Conservation (phyloP, 37 sponge, comb jelly and placozoan species). For the Axinella damicornis region DNA sequence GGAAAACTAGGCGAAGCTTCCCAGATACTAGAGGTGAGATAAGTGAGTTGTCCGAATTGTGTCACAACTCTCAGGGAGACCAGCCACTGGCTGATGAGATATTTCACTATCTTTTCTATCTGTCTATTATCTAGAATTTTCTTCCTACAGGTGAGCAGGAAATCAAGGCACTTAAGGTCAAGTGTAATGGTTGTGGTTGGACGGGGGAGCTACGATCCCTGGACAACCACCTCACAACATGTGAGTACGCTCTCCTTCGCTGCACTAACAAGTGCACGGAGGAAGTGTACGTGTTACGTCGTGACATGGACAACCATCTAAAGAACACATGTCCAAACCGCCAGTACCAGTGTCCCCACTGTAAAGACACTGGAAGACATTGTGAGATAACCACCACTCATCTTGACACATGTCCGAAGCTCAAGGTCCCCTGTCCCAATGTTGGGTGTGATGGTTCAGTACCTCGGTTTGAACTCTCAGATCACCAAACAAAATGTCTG, state of each 20-base stretch:
- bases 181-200: conserved; percentile 33
- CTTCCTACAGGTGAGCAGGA: conserved; percentile 15
- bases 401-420: conserved; percentile 21
- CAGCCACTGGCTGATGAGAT: too few relatives aligned
- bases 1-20: not conserved
- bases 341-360: conserved; percentile 49
- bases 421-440: conserved; percentile 29
- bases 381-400: conserved; percentile 21
- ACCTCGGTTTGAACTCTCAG: not conserved
- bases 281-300: not conserved
- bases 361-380: conserved; percentile 28
- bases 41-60: too few relatives aligned
- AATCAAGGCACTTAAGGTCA: conserved; percentile 17
- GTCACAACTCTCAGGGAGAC: too few relatives aligned
- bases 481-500: conserved; percentile 2
- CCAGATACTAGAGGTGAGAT: too few relatives aligned
- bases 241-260: conserved; percentile 7
- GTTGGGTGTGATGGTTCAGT: conserved; percentile 1
- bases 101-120: too few relatives aligned
- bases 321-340: conserved; percentile 15
- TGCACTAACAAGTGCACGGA: conserved; percentile 39
- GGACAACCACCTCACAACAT: conserved; percentile 1
- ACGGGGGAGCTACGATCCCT: conserved; percentile 23
- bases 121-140: too few relatives aligned
- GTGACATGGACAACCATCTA: conserved; percentile 20